Evolutionary conservation across 1,140 invertebrate species (phyloP).

Genomic region (Diabrotica undecimpunctata): DNA sequence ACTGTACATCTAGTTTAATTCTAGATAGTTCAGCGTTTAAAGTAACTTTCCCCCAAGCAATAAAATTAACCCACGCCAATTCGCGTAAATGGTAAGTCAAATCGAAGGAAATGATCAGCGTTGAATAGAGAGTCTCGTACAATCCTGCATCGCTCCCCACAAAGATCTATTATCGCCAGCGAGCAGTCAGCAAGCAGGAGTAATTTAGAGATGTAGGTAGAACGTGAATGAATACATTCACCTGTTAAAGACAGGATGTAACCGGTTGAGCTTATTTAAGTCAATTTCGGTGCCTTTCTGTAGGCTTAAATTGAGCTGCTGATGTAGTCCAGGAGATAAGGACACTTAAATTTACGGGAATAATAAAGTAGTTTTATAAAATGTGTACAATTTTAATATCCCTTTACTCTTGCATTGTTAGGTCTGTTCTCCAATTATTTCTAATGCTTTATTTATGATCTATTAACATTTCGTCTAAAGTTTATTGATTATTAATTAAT

Average conservation of each 20-base stretch:
- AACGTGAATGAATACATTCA: constrained; percentile 18
- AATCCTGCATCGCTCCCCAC: constrained; percentile 10
- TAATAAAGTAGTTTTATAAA: too few relatives aligned
- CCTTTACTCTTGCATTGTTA: too few relatives aligned
- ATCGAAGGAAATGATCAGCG: not conserved
- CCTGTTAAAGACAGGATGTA: constrained; percentile 19
- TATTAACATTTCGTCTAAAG: too few relatives aligned
- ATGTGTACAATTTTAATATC: too few relatives aligned
- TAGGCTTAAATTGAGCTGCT: constrained; percentile 15
- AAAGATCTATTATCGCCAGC: constrained; percentile 7
- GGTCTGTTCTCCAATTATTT: too few relatives aligned
- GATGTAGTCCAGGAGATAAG: not conserved
- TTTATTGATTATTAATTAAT: too few relatives aligned
- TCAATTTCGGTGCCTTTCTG: constrained; percentile 17
- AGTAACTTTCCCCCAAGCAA: not conserved
- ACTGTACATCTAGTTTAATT: too few relatives aligned
- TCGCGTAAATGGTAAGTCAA: not conserved
- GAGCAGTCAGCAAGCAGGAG: constrained; percentile 9
- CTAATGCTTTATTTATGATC: too few relatives aligned
- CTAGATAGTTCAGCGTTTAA: not conserved
- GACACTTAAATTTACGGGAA: too few relatives aligned
- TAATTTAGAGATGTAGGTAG: constrained; percentile 20
- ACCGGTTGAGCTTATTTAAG: constrained; percentile 18
- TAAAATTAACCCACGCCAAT: not conserved
- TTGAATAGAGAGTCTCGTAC: not conserved